These are phyloP conservation scores for Aplodontia rufa DNA, from an alignment of 2,113 vertebrate species.

Conservation along the genomic window DNA sequence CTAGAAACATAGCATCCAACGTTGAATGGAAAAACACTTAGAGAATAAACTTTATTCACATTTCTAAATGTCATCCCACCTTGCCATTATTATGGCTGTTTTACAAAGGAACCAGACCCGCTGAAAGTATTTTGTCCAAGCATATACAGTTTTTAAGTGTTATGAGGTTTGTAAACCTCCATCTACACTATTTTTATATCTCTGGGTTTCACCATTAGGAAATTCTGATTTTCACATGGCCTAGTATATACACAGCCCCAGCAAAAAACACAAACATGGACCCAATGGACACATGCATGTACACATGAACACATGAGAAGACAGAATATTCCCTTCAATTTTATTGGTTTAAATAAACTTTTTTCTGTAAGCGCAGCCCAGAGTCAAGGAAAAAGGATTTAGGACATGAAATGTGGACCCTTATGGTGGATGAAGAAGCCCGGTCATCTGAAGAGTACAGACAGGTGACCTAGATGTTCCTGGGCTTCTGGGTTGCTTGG, in stretches of 20 bases:
- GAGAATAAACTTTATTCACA: neutral
- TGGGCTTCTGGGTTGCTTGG: neutral
- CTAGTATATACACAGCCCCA: neutral
- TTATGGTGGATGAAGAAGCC: neutral
- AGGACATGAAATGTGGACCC: neutral
- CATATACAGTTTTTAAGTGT: neutral
- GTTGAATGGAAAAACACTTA: neutral
- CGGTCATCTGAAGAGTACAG: neutral
- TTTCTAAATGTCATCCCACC: neutral
- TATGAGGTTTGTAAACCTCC: neutral
- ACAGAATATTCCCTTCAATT: slow-evolving; percentile 39
- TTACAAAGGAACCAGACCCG: neutral
- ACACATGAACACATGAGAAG: neutral
- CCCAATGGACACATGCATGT: neutral
- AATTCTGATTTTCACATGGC: neutral
- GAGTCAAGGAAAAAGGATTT: neutral
- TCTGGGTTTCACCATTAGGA: neutral
- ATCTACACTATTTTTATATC: neutral
- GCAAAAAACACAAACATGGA: neutral
- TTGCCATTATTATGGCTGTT: neutral
- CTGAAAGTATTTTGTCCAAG: neutral
- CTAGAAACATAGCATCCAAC: neutral
- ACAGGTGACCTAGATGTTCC: neutral
- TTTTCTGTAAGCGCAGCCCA: slow-evolving; percentile 34
- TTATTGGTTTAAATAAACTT: slow-evolving; percentile 55